Percentiles rank a stretch among this genome's conserved stretches.
Evolutionary conservation across 2,113 vertebrate species (phyloP).

Genomic region (Trematomus loennbergii): DNA sequence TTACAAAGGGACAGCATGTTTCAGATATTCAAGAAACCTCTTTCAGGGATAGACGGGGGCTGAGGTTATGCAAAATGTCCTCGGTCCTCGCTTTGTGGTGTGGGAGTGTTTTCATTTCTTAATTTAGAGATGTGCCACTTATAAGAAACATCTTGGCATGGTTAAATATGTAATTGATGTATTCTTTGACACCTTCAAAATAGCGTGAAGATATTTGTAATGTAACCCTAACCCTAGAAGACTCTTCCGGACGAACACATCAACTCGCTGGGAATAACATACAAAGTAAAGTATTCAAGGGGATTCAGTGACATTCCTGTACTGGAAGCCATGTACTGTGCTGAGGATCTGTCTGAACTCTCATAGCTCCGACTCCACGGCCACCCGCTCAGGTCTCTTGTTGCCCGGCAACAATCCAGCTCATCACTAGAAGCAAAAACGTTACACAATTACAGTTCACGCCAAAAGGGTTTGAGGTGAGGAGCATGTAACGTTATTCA

Average conservation of each 20-base stretch:
- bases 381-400: constrained; percentile 78
- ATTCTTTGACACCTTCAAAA: constrained; percentile 46
- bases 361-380: constrained; percentile 45
- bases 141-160: too few relatives aligned
- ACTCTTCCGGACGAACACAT: neutral
- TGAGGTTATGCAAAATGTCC: constrained; percentile 53
- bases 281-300: constrained; percentile 15
- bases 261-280: constrained; percentile 15
- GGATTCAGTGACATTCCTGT: constrained; percentile 40
- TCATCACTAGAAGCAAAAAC: constrained; percentile 72
- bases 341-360: constrained; percentile 54
- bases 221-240: constrained; percentile 3
- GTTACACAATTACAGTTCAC: constrained; percentile 68
- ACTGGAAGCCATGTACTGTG: constrained; percentile 27
- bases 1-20: constrained; percentile 67
- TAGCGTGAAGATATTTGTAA: constrained; percentile 24
- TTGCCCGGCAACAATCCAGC: constrained; percentile 82
- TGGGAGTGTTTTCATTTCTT: constrained; percentile 33
- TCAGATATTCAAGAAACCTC: constrained; percentile 59
- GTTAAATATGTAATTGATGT: constrained; percentile 35
- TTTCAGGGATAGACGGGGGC: constrained; percentile 39
- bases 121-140: constrained; percentile 36
- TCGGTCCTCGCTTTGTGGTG: constrained; percentile 10
- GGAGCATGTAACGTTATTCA: constrained; percentile 22
- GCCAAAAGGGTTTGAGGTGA: constrained; percentile 56